Evolutionary conservation across 35 echinoderm and acorn worm genomes (phyloP).

Genomic region (Amphiura filiformis): DNA sequence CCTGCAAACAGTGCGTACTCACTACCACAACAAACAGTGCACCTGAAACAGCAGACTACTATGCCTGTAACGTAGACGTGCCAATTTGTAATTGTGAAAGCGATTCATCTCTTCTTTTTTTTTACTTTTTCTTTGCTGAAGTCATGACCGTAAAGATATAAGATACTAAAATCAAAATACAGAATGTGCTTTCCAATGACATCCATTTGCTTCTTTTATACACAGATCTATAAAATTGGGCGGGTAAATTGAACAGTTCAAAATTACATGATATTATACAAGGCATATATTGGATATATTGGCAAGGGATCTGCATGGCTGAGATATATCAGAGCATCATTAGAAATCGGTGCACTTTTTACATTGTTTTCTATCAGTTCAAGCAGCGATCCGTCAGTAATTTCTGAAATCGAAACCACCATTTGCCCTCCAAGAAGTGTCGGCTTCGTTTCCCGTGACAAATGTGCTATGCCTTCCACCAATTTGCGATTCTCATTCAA

Average conservation of each 20-base stretch:
- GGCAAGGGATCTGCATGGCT: background rate
- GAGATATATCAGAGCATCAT: too few relatives aligned
- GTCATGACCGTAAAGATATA: conserved; percentile 8
- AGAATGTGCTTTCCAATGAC: background rate
- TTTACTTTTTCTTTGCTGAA: background rate
- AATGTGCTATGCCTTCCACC: background rate
- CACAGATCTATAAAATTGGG: background rate
- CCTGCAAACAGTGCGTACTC: background rate
- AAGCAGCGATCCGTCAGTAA: background rate
- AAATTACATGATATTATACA: background rate
- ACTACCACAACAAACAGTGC: background rate
- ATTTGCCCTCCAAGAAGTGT: conserved; percentile 5
- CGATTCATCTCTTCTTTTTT: background rate
- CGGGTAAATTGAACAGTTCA: background rate
- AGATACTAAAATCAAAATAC: background rate
- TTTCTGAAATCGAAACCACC: background rate
- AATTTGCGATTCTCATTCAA: background rate
- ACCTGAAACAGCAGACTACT: background rate
- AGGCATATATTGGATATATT: background rate
- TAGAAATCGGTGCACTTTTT: background rate
- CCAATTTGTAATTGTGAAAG: conserved; percentile 7
- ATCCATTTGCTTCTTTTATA: background rate
- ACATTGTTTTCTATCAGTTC: background rate
- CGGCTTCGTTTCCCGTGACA: background rate
- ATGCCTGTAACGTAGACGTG: background rate